Base-by-base conservation (phyloP, 1,140 invertebrate species). In the Temnothorax curvispinosus region DNA sequence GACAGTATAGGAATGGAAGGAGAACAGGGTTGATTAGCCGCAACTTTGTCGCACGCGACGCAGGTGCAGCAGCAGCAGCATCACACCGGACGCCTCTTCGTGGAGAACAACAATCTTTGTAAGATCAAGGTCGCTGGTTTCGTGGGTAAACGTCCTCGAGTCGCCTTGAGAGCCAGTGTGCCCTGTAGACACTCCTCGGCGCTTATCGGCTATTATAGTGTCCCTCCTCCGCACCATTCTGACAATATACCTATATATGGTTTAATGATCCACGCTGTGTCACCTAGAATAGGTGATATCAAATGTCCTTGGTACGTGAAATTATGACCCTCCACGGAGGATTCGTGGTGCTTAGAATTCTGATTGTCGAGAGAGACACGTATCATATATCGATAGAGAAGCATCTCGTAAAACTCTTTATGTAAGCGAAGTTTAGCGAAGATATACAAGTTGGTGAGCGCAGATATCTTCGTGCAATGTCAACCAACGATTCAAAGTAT, bases 101-200 rank as follows among this genome's bases (percentile, higher is more conserved):
- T 71, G 87, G 72, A 87, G 76, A 27, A 27, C 27, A 27, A 27
- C 27, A 27, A 27, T 27, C 27, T 86, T 87, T 90, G 77, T 86
- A 87, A 90, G 88, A 92, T 92, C 92, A 94, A 94, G 94, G 93
- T 91, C 92, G 93, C 72, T 85, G 91, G 89, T 92, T 92, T 92
- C 87, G 89, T 91, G 85, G 93, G 93, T 92, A 91, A 94, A 94
- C 92, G 93, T 94, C 94, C 93, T 94, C 91, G 87, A 94, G 87
- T 93, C 92, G 91, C 93, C 93, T 94, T 94, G 93, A 84, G 75
- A 87, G 69, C 41, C 71, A 58, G 69, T 88, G 52, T 84, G 72
- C 58, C 71, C 78, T 84, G 85, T 76, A 58, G 62, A 58, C 87
- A 64, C 35, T 80, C 50, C 81, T 85, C 32, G 21, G 21, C 47